These are phyloP conservation scores for Amaurobius ferox DNA, from an alignment of 2,888 invertebrate genomes.

Conservation along the genomic window DNA sequence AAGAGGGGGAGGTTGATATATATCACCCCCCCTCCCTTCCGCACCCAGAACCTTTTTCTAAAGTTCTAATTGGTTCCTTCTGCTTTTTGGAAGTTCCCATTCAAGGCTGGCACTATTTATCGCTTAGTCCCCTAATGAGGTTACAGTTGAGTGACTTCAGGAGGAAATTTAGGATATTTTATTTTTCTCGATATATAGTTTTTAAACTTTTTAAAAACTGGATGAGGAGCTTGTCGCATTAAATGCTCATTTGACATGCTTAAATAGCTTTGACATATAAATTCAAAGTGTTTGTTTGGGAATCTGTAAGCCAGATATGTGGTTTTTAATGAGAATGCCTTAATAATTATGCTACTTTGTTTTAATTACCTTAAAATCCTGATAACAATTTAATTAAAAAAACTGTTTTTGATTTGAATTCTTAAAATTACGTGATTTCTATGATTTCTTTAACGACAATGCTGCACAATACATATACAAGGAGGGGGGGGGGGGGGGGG, in stretches of 20 bases:
- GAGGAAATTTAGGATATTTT: conserved; percentile 12
- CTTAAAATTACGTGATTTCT: no score
- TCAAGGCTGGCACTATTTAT: conserved; percentile 54
- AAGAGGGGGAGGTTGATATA: background rate
- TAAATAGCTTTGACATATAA: conserved; percentile 9
- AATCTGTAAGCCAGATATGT: no score
- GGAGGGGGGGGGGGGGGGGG: no score
- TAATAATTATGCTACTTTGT: no score
- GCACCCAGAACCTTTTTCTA: conserved; percentile 16
- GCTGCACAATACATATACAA: no score
- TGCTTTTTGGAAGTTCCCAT: conserved; percentile 30
- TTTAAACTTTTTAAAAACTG: conserved; percentile 7
- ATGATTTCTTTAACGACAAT: no score
- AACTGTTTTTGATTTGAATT: no score
- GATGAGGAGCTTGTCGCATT: background rate
- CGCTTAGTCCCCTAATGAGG: conserved; percentile 61
- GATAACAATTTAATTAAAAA: no score
- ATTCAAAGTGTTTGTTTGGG: background rate
- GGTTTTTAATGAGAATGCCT: no score
- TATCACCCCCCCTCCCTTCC: background rate
- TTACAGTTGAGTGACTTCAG: background rate
- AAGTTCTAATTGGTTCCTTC: conserved; percentile 25
- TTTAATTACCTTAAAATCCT: no score
- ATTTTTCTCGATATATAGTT: conserved; percentile 6
- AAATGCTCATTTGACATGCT: conserved; percentile 2